A percentile compares a stretch with the other conserved stretches of the same genome.
phyloP scores from a whole-genome alignment of 2,113 vertebrate species.

The Thunnus thynnus region DNA sequence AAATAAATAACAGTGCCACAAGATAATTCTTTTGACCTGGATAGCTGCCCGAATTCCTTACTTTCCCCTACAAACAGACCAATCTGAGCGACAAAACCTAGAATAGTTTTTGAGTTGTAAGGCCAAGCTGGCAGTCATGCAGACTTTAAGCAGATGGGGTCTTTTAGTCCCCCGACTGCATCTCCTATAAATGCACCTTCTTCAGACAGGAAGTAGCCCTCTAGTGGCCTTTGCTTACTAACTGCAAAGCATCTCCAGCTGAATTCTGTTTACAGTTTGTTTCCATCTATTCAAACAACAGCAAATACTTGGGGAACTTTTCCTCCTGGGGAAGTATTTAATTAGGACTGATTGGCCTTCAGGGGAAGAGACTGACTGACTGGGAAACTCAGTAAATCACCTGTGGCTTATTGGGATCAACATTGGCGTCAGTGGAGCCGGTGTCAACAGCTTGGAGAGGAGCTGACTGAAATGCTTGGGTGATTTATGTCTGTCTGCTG shows the following conservation, averaged over 20 bases:
- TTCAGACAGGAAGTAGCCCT: slow-evolving; percentile 30
- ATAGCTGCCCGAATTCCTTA: slow-evolving; percentile 31
- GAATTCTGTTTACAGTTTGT: neutral
- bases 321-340: slow-evolving; percentile 8
- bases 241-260: slow-evolving; percentile 7
- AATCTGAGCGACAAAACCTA: slow-evolving; percentile 20
- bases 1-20: slow-evolving; percentile 13
- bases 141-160: slow-evolving; percentile 63
- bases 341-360: slow-evolving; percentile 34
- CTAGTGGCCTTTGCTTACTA: slow-evolving; percentile 32
- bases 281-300: neutral
- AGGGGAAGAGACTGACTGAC: slow-evolving; percentile 26
- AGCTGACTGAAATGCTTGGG: slow-evolving; percentile 29
- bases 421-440: neutral
- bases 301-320: slow-evolving; percentile 27
- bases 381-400: slow-evolving; percentile 46
- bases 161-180: slow-evolving; percentile 20
- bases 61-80: slow-evolving; percentile 27
- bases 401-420: slow-evolving; percentile 19
- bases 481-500: slow-evolving; percentile 42
- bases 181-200: neutral
- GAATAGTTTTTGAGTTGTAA: slow-evolving; percentile 26
- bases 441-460: slow-evolving; percentile 23
- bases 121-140: slow-evolving; percentile 46
- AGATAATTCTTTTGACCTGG: slow-evolving; percentile 44